Base-by-base conservation (phyloP, 2,797 vertebrate genomes). In the Cossypha niveicapilla region DNA sequence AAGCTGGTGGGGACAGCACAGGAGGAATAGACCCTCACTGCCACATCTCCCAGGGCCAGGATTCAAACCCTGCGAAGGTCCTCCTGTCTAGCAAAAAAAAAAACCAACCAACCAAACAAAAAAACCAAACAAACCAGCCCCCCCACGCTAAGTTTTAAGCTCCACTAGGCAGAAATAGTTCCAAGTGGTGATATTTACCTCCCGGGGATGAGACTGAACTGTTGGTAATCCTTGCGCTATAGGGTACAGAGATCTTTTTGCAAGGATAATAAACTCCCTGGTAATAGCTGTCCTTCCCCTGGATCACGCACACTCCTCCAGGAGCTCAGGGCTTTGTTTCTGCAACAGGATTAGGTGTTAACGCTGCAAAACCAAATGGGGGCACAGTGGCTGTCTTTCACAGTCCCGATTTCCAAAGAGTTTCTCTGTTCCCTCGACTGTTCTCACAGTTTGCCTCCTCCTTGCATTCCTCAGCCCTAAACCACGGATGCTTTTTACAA, bases 311-410 rank as follows among this genome's bases (percentile, higher is more conserved):
- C 19, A n/a, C 89, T 57, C 78, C 89, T 90, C 68, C 72, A 10
- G 82, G 89, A 86, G 95, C 87, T 87, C 34, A 6, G 27, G 12
- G 35, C 94, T 96, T 95, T 95, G 93, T 95, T 95, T 92, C 82
- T 58, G 5, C 53, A 39, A 50, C 60, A 85, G 89, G 92, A 90
- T 96, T 92, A 91, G 81, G 92, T 89, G 89, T 88, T 89, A 71
- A 50, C 1, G 9, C 91, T 48, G 89, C 91, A 35, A 30, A 79
- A 79, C 1, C 25, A 27, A 86, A 34, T 6, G 1, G 8, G 86
- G 63, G 63, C 91, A 16, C 83, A 25, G 77, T 11, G n/a, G 39
- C 88, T 85, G 77, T 21, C 86, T 78, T 60, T 79, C 78, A 57
- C 76, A 0, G 68, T n/a, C 82, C 84, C 0, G 1, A 11, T 63